Evolutionary conservation across 2,797 vertebrate genomes (phyloP).

Genomic region (Pterois miles): DNA sequence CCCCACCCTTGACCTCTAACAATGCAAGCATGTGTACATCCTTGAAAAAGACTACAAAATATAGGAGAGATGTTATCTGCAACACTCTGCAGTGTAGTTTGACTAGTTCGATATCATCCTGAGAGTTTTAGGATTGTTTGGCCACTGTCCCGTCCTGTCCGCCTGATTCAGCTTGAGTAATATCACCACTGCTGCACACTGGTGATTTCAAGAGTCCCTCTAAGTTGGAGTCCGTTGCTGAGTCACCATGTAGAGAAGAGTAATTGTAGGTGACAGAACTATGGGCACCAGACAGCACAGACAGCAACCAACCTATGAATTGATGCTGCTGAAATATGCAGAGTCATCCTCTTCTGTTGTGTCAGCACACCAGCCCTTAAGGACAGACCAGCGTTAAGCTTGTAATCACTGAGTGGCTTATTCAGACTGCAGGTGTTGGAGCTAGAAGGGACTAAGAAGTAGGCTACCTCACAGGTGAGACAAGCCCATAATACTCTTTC

Average conservation of each 20-base stretch:
- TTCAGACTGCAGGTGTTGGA: slow-evolving; percentile 44
- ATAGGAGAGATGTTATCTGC: background rate
- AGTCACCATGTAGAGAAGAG: slow-evolving; percentile 64
- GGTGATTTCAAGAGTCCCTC: slow-evolving; percentile 57
- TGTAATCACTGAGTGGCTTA: slow-evolving; percentile 52
- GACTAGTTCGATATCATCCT: slow-evolving; percentile 1
- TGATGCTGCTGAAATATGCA: slow-evolving; percentile 70
- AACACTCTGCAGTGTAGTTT: background rate
- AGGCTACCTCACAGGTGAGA: slow-evolving; percentile 29
- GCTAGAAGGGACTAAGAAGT: slow-evolving; percentile 12
- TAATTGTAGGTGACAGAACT: slow-evolving; percentile 72
- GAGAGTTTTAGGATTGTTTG: slow-evolving; percentile 45
- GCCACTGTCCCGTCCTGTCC: slow-evolving; percentile 43
- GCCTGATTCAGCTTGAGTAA: slow-evolving; percentile 69
- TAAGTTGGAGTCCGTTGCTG: slow-evolving; percentile 58
- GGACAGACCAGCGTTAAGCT: slow-evolving; percentile 47
- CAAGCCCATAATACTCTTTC: slow-evolving; percentile 21
- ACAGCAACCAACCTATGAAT: slow-evolving; percentile 59
- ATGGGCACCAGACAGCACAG: slow-evolving; percentile 58
- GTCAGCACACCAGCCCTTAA: slow-evolving; percentile 62
- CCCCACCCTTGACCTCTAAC: slow-evolving; percentile 17
- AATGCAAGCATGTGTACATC: slow-evolving; percentile 6
- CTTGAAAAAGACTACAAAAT: slow-evolving; percentile 11
- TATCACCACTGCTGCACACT: slow-evolving; percentile 47
- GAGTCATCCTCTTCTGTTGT: slow-evolving; percentile 69